Base-by-base conservation (phyloP, 2,888 invertebrate genomes). In the Dicycla oo region DNA sequence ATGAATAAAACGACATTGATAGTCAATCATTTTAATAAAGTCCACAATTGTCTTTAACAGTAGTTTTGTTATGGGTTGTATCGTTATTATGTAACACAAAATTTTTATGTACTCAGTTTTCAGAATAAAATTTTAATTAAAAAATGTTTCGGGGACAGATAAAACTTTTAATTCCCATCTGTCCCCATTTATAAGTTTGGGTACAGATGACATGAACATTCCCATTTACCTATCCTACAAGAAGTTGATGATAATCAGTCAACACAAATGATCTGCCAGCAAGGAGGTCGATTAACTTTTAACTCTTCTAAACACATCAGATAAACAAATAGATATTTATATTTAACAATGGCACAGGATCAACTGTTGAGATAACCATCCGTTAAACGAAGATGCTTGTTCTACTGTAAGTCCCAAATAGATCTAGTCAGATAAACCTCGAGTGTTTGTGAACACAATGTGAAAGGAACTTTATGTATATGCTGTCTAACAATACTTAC, bases 401-500 rank as follows among this genome's bases (percentile, higher is more conserved):
- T 78, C 78, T 77, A 75, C 72, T 71, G 79, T 69, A 69, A 74
- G 73, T 80, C 69, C 80, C 60, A 78, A 54, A 85, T 78, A 85
- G 86, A 87, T 85, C 64, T 74, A 61, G 69, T 73, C 69, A 69
- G 85, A 81, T 81, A 77, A 83, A 49, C 57, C 49, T 40, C 71
- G 30, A 76, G 63, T 73, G 75, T 76, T 67, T 64, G 73, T 65
- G 73, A 72, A 67, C 68, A 78, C 87, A 79, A 87, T 81, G 85
- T 81, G 86, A 85, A 86, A 87, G 84, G 81, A 86, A 87, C 79
- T 75, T 68, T 73, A 69, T 75, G 63, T 79, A 82, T 78, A 60
- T 66, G 38, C 7, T 38, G 47, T 73, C 54, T 79, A 89, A 91
- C 90, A 91, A 91, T 90, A 86, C 87, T 80, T 75, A 84, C 84